Base-by-base conservation (phyloP, 2,797 vertebrate species). In the Crenichthys baileyi region DNA sequence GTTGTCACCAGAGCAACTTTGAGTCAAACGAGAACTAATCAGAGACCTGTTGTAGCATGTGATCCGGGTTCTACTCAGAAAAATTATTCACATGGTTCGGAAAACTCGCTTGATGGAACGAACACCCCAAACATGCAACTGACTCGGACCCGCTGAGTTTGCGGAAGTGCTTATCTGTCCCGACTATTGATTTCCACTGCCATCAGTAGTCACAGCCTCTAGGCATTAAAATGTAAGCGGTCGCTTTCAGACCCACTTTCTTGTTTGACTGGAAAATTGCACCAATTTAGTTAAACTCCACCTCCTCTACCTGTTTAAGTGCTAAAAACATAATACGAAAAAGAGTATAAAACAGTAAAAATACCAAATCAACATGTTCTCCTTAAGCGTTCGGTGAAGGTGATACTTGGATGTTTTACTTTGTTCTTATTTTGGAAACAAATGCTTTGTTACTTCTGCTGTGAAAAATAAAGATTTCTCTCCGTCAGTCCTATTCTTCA, bases 371-470 rank as follows among this genome's bases (percentile, higher is more conserved):
- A 72, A 78, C 82, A 85, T 73, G 86, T 88, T 91, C 84, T 92
- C 81, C 81, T 83, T 88, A 79, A 81, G 81, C 60, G 83, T 88
- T 85, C 88, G 81, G 88, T 88, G 80, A 87, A 83, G 88, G 82
- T 92, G 81, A 87, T 81, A 81, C 77, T 72, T 80, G 85, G 85
- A 79, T 88, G 76, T 89, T 88, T 82, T 79, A 72, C 85, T 87
- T 84, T 55, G 76, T 91, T 92, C 91, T 92, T 89, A 89, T 89
- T 95, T 95, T 88, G 85, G 88, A 92, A 88, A 90, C 90, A 90
- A 91, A 91, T 93, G 79, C 85, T 93, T 95, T 94, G 91, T 95
- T 95, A 94, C 88, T 93, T 94, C 87, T 94, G 95, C 94, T 95
- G 94, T 95, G 92, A 92, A 85, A 91, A 95, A 95, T 94, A 95